A percentile compares a stretch with the other conserved stretches of the same genome.
Conservation (phyloP, 2,797 vertebrate species). For the Tarsius wallacei region DNA sequence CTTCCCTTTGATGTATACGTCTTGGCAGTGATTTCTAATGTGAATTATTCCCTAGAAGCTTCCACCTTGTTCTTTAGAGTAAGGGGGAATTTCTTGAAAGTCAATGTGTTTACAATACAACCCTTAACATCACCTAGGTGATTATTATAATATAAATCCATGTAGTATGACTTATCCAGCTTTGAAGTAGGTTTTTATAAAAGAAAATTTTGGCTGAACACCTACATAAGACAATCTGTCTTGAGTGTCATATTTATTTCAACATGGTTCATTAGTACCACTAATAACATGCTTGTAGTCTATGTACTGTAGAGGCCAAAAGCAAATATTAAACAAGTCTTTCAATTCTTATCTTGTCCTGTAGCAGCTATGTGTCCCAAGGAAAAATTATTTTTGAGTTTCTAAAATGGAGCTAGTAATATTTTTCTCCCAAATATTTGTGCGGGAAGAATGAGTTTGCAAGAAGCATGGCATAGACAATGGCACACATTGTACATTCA, state of each 20-base stretch:
- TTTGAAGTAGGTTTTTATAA: conserved; percentile 2
- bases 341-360: neutral
- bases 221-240: neutral
- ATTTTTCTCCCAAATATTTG: neutral
- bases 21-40: neutral
- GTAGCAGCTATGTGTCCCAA: neutral
- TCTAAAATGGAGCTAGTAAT: conserved; percentile 15
- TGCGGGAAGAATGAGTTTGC: neutral
- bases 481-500: neutral
- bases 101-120: neutral
- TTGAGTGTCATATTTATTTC: neutral
- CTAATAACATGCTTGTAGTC: neutral
- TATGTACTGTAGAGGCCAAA: neutral
- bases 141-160: neutral
- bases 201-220: conserved; percentile 33
- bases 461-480: neutral
- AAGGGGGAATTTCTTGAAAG: neutral
- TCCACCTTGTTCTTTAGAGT: neutral
- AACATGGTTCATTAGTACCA: neutral
- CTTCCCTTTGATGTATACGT: neutral
- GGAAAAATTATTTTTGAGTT: neutral
- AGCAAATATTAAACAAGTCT: neutral
- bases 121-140: neutral
- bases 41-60: neutral
- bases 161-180: neutral